Evolutionary conservation across 2,113 vertebrate species (phyloP).

Genomic region (Proterorhinus semilunaris): DNA sequence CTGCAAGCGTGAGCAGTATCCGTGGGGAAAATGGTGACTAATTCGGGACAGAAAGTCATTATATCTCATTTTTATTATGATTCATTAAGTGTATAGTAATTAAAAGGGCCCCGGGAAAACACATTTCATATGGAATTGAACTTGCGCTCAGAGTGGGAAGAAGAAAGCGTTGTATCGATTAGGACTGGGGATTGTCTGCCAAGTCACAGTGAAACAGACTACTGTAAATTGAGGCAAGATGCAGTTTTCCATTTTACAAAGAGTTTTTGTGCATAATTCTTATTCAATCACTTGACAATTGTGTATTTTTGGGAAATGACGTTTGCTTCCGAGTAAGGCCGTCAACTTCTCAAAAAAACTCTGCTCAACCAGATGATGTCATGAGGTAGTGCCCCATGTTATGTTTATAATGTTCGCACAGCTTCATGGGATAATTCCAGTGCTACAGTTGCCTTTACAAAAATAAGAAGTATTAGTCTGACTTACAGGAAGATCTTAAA

Average conservation of each 20-base stretch:
- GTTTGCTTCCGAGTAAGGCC: too few relatives aligned
- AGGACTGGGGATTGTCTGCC: not conserved
- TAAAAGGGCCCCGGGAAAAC: slow-evolving; percentile 11
- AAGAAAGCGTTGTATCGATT: slow-evolving; percentile 2
- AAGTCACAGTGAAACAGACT: not conserved
- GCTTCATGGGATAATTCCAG: too few relatives aligned
- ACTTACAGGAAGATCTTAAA: too few relatives aligned
- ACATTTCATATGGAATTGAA: slow-evolving; percentile 13
- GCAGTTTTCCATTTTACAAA: not conserved
- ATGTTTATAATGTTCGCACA: too few relatives aligned
- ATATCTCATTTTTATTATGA: slow-evolving; percentile 1
- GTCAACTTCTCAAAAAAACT: too few relatives aligned
- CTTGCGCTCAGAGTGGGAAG: not conserved
- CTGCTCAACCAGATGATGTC: too few relatives aligned
- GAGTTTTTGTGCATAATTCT: too few relatives aligned
- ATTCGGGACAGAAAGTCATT: not conserved
- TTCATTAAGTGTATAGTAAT: slow-evolving; percentile 12
- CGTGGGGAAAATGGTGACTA: not conserved
- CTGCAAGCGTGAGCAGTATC: not conserved
- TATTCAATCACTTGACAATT: too few relatives aligned
- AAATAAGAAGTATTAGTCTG: too few relatives aligned
- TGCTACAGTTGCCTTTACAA: too few relatives aligned
- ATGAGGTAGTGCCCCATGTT: too few relatives aligned
- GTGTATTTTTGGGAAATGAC: too few relatives aligned
- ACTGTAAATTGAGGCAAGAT: not conserved